phyloP scores from a whole-genome alignment of 2,888 invertebrate species.

The Nowickia ferox region DNA sequence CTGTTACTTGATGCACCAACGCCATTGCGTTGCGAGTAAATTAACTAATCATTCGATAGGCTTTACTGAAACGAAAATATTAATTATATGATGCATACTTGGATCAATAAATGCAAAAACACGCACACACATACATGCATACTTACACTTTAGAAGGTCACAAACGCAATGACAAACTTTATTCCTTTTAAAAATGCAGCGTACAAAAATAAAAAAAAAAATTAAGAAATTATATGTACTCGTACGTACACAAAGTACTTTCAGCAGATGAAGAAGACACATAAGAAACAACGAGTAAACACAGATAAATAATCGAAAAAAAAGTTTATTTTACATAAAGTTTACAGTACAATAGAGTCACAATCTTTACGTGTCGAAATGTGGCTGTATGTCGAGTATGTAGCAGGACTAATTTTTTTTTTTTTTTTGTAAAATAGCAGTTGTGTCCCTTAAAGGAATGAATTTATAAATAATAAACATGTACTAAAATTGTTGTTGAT shows the following conservation, averaged over 20 bases:
- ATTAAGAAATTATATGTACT: slow-evolving; percentile 38
- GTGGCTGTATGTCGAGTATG: slow-evolving; percentile 18
- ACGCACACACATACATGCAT: too few relatives aligned
- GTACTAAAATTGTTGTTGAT: too few relatives aligned
- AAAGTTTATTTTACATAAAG: slow-evolving; percentile 59
- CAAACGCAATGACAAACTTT: slow-evolving; percentile 40
- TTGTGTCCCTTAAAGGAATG: neutral
- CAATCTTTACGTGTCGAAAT: slow-evolving; percentile 23
- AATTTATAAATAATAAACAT: neutral
- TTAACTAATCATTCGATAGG: too few relatives aligned
- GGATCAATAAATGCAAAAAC: too few relatives aligned
- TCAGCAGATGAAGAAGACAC: slow-evolving; percentile 75
- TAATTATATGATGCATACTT: too few relatives aligned
- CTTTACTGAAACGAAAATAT: too few relatives aligned
- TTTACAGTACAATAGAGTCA: slow-evolving; percentile 48
- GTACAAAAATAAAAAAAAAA: slow-evolving; percentile 35
- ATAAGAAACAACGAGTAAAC: slow-evolving; percentile 67
- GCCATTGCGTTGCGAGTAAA: too few relatives aligned
- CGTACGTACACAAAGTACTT: slow-evolving; percentile 14
- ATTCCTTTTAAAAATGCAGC: neutral
- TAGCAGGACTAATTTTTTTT: slow-evolving; percentile 20
- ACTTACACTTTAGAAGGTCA: too few relatives aligned
- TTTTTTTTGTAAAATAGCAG: neutral
- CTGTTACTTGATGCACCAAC: too few relatives aligned
- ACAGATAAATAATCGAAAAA: slow-evolving; percentile 70